Evolutionary conservation across 2,797 vertebrate genomes (phyloP), one percentile per base, ranked within the genome.

Genomic region (Sphenopsis melanotis): DNA sequence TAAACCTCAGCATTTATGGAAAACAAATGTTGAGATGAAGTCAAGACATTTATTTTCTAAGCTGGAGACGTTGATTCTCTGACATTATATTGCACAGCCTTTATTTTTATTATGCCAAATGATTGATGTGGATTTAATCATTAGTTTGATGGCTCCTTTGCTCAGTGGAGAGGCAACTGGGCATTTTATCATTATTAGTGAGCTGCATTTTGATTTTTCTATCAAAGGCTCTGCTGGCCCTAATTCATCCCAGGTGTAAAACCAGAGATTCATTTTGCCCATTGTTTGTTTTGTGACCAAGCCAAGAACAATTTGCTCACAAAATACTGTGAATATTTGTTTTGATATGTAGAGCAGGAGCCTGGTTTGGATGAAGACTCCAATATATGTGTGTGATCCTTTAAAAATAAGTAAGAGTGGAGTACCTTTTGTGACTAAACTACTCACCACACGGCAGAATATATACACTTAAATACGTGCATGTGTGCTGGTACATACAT

Each of bases 11-110:
- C 39, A 2, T 87, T 93, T 94, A 85, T 75, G 47, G 72, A 71
- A 96, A 93, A 85, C 69, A 91, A 97, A 97, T 92, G 91, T 64
- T 96, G 96, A 97, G 93, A 91, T 56, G 71, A 97, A 97, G 96
- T 96, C 94, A 95, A 94, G 87, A 89, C 88, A 93, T 97, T 97
- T 96, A 97, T 96, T 97, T 97, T 96, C 91, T 81, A 97, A 96
- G 96, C 96, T 60, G 94, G 94, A 93, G 93, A 81, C 69, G 65
- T 57, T 92, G 92, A 85, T 95, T 92, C 72, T 95, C 92, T 97
- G 96, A 95, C 36, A 46, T 94, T 96, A 71, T 85, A 60, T 64
- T 94, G 83, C 91, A 95, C 12, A 26, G 86, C 68, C 76, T 96
- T 97, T 94, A 93, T 96, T 97, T 97, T 94, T 96, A 42, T 88